Evolutionary conservation across 1,140 invertebrate species (phyloP), one percentile per base, ranked within the genome.

Genomic region (Drosophila obscura): DNA sequence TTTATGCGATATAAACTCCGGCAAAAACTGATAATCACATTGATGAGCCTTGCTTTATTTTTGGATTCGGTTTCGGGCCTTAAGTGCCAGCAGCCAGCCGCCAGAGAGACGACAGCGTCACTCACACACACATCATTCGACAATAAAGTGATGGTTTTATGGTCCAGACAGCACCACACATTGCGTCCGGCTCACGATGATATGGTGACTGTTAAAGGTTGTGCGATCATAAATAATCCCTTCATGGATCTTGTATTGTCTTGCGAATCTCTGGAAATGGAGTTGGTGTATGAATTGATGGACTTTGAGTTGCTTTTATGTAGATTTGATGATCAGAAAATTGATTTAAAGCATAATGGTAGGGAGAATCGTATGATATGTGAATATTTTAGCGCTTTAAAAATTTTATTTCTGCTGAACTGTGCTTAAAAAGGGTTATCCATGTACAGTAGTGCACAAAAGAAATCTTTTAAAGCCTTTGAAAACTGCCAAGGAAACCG

Each of bases 111-210:
- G 62, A 74, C 46, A 73, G 72, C 73, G 75, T 85, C 81, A 85
- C 63, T 84, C 82, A 81, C 51, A 24, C 56, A 48, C 53, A 8
- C 55, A 73, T 73, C 79, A 82, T 48, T 43, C 35, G 5, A 24
- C 59, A 58, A 73, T 85, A 87, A 85, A 85, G 51, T 82, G 78
- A 87, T 71, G 63, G 45, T 65, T 85, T 85, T 85, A 85, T 87
- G 73, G 49, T 41, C 46, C 50, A 68, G 45, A 67, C 63, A 59
- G 67, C 52, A 52, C 58, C 48, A 41, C 46, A 69, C 26, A 48
- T 49, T 44, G 68, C 56, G 71, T 75, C 73, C 77, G 77, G 77
- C 61, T 76, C 22, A 24, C 22, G 4, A 0, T 5, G 11, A 39
- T n/a, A 19, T 19, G 52, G 59, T 43, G 59, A 73, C 57, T 61